These are phyloP conservation scores for Oxystoma pomonae DNA, from an alignment of 2,888 invertebrate genomes.

Conservation along the genomic window DNA sequence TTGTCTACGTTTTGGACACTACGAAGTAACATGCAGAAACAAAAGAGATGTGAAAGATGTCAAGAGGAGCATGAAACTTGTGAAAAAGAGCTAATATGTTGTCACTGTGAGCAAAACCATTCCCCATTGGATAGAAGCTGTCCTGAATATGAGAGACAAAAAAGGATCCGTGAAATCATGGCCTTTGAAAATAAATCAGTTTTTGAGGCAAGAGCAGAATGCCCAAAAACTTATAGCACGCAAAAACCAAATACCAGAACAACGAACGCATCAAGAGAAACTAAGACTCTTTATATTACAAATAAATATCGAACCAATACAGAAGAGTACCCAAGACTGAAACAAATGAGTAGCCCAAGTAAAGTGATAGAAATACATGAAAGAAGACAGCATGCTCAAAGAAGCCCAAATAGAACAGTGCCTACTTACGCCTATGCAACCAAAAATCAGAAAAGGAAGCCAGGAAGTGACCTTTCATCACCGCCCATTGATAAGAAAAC, in stretches of 20 bases:
- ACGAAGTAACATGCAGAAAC: not conserved
- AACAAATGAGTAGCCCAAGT: too few relatives aligned
- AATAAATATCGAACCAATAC: too few relatives aligned
- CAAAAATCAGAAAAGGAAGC: not conserved
- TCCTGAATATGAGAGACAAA: not conserved
- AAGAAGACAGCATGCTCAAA: not conserved
- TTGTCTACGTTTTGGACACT: constrained; percentile 1
- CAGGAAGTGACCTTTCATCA: not conserved
- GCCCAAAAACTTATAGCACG: not conserved
- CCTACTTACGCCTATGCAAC: not conserved
- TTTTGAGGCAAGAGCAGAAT: not conserved
- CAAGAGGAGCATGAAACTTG: not conserved
- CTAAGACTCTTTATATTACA: too few relatives aligned
- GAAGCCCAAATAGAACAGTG: not conserved
- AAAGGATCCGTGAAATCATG: not conserved
- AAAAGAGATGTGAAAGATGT: not conserved
- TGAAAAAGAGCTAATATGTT: not conserved
- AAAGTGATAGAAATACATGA: not conserved
- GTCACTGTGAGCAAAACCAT: not conserved
- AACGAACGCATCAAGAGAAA: not conserved
- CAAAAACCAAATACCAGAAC: not conserved
- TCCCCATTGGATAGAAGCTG: not conserved
- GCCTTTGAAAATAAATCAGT: not conserved
- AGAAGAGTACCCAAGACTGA: not conserved
- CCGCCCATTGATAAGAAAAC: not conserved